Conservation (phyloP, 2,113 vertebrate genomes). For the Neodontobutis hainanensis region DNA sequence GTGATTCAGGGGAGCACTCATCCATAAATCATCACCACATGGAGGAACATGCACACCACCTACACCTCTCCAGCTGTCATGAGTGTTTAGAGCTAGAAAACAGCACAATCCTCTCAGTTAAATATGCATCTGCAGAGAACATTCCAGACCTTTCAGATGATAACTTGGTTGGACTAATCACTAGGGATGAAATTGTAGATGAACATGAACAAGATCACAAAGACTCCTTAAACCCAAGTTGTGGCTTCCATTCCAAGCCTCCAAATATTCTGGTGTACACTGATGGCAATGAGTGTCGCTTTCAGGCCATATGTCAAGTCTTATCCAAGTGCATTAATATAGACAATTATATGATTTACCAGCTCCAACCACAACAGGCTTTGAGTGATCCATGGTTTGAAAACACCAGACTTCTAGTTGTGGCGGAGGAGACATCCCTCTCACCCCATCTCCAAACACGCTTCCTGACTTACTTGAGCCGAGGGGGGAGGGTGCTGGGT, state of each 20-base stretch:
- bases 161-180: constrained; percentile 17
- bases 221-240: neutral
- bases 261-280: constrained; percentile 91
- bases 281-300: constrained; percentile 68
- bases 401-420: constrained; percentile 83
- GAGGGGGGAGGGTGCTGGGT: constrained; percentile 86
- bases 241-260: constrained; percentile 70
- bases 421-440: constrained; percentile 79
- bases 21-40: constrained; percentile 58
- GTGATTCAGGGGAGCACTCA: constrained; percentile 14
- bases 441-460: constrained; percentile 67
- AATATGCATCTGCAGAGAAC: constrained; percentile 87
- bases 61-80: constrained; percentile 91
- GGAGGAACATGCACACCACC: constrained; percentile 73
- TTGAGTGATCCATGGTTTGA: constrained; percentile 88
- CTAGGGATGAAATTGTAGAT: constrained; percentile 37
- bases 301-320: constrained; percentile 68
- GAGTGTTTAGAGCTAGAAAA: constrained; percentile 92
- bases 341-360: constrained; percentile 85
- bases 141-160: constrained; percentile 86
- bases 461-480: constrained; percentile 83
- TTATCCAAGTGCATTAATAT: constrained; percentile 82
- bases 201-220: constrained; percentile 11
- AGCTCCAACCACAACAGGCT: constrained; percentile 78
- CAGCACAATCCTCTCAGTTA: constrained; percentile 92